Evolutionary conservation across 1,140 invertebrate genomes (phyloP), one percentile per base, ranked within the genome.

Genomic region (Drosophila nasuta): DNA sequence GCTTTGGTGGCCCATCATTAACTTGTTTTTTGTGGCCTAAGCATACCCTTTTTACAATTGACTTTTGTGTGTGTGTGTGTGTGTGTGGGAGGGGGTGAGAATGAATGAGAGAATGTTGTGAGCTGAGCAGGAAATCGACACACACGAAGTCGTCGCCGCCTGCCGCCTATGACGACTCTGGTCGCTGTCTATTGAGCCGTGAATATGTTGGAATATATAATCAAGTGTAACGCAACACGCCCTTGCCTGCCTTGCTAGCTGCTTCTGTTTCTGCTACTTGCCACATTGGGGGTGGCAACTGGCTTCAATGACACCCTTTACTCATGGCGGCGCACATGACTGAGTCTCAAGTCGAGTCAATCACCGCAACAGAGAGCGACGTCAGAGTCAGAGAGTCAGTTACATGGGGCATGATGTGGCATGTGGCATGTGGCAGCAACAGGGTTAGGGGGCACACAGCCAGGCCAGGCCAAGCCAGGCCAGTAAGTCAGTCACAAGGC

Each of bases 121-220:
- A 58, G 17, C 15, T 35, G 60, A 56, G 63, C 68, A 64, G 77
- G 77, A 83, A 82, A 76, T 66, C 81, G 72, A 82, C 71, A 49
- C 69, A 57, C 60, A 38, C 52, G 38, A 52, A 45, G 38, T 52
- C 30, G 65, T 73, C 56, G 59, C 67, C 20, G 20, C 20, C 20
- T 3, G 20, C 65, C 68, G 62, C 41, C 71, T 58, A 72, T 76
- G 68, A 72, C 49, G 74, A 72, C 60, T 71, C 58, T 72, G 59
- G 59, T 62, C 48, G 20, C 20, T 51, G 59, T 85, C 86, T 81
- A 89, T 89, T 89, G 81, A 89, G 86, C 78, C 85, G 78, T 90
- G 86, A 89, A 89, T 89, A 90, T 89, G 81, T 79, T 85, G 86
- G 85, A 89, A 89, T 89, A 89, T 90, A 81, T 89, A 89, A 89